Evolutionary conservation across 2,888 invertebrate species (phyloP), one percentile per base, ranked within the genome.

Genomic region (Mesorhabditis sp.): DNA sequence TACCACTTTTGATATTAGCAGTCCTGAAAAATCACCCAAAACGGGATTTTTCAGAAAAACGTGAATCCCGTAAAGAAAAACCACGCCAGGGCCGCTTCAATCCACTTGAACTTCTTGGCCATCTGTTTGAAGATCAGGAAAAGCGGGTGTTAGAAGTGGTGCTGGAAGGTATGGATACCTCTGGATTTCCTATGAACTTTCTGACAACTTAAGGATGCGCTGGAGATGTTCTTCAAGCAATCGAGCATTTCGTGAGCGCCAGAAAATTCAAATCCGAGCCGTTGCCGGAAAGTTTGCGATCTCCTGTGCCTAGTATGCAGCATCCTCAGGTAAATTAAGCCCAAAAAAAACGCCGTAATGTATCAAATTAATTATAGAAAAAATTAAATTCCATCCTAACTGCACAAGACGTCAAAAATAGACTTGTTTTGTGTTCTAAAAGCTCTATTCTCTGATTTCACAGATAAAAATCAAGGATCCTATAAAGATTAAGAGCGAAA

Each of bases 141-240:
- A 78, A 70, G 61, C 58, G 93, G 0, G 93, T 95, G 1, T 87
- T 96, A 67, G 94, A 95, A 86, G 88, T 95, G 77, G 93, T 95
- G n/a, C 88, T 95, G 64, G 92, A 93, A 77, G 90, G 75, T 75
- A 45, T 41, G 5, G 41, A 68, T 44, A 5, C n/a, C 28, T 70
- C 42, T 6, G 13, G 43, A 4, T 41, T 58, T 44, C 58, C 4
- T 41, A 62, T 3, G 1, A 6, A 43, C 45, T 15, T 45, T 63
- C 7, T 63, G 10, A 15, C 2, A n/a, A 41, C 65, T 75, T 71
- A 43, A 75, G 74, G 94, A 50, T 95, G 95, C 86, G 93, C 93
- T 85, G 92, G 94, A 77, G 95, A 96, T 86, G 87, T 95, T 66
- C 89, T 94, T 13, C 92, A 92, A 80, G 92, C 94, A 5, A 93